Evolutionary conservation across 2,888 invertebrate species (phyloP).

Genomic region (Biston betularia): DNA sequence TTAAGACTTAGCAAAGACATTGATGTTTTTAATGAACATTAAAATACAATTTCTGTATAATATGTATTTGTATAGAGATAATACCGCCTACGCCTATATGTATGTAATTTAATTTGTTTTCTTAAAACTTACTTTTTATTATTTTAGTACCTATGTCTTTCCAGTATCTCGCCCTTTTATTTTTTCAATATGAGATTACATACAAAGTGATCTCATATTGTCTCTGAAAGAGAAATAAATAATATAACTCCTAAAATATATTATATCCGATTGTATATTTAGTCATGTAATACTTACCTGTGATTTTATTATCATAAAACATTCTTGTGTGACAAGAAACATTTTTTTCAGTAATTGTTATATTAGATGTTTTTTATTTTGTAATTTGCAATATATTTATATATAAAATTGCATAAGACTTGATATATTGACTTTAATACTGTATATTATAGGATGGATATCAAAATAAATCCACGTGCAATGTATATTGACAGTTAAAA

Average conservation of each 20-base stretch:
- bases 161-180: conserved; percentile 10
- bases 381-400: conserved; percentile 48
- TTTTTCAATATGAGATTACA: conserved; percentile 24
- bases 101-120: conserved; percentile 10
- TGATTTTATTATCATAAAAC: conserved; percentile 74
- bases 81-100: conserved; percentile 42
- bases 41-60: conserved; percentile 26
- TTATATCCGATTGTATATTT: conserved; percentile 61
- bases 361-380: conserved; percentile 53
- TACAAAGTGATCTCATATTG: conserved; percentile 37
- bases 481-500: conserved; percentile 3
- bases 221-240: conserved; percentile 62
- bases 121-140: neutral
- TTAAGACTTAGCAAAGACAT: conserved; percentile 24
- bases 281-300: conserved; percentile 80
- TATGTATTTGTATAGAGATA: conserved; percentile 11
- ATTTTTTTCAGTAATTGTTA: conserved; percentile 56
- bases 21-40: conserved; percentile 34
- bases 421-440: conserved; percentile 44
- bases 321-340: conserved; percentile 81
- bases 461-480: conserved; percentile 1
- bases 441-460: conserved; percentile 24
- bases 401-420: conserved; percentile 58
- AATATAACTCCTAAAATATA: conserved; percentile 40
- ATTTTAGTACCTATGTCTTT: conserved; percentile 2